phyloP scores from a whole-genome alignment of 2,113 vertebrate species.

The Nicator chloris region DNA sequence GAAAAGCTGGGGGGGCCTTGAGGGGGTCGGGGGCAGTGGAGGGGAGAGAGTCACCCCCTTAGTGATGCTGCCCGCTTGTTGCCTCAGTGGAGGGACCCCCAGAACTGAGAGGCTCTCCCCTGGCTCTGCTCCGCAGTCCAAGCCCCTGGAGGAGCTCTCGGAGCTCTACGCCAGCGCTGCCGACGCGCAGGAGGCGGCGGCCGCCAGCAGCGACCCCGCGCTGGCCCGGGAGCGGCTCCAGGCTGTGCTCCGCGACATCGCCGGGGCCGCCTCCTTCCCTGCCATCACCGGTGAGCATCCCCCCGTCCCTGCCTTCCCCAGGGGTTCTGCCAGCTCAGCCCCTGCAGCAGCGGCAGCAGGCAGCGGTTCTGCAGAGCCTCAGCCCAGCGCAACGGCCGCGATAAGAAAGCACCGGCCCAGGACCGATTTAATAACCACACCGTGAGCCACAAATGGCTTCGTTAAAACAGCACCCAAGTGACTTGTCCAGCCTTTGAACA shows the following conservation, averaged over 20 bases:
- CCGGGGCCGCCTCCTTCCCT: slow-evolving; percentile 70
- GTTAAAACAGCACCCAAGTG: not conserved
- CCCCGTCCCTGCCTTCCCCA: fast-evolving
- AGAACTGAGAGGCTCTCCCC: fast-evolving
- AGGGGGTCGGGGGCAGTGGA: not conserved
- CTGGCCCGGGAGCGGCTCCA: slow-evolving; percentile 74
- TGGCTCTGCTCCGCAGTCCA: slow-evolving; percentile 55
- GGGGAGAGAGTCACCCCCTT: not conserved
- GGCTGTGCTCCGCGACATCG: slow-evolving; percentile 73
- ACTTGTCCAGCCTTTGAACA: not conserved
- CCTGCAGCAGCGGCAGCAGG: not conserved
- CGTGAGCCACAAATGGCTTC: not conserved
- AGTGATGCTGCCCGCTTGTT: not conserved
- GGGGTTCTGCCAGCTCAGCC: not conserved
- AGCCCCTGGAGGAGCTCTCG: slow-evolving; percentile 74
- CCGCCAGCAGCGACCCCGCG: slow-evolving; percentile 41
- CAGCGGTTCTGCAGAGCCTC: fast-evolving
- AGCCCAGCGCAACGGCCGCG: fast-evolving
- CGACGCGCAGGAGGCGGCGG: slow-evolving; percentile 78
- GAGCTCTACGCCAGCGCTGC: slow-evolving; percentile 75
- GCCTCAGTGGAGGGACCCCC: not conserved
- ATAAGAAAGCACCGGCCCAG: fast-evolving
- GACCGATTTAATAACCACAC: fast-evolving
- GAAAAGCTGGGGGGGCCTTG: not conserved
- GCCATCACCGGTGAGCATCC: not conserved